Evolutionary conservation across 2,113 vertebrate species (phyloP), one percentile per base, ranked within the genome.

Genomic region (Pangasianodon hypophthalmus): DNA sequence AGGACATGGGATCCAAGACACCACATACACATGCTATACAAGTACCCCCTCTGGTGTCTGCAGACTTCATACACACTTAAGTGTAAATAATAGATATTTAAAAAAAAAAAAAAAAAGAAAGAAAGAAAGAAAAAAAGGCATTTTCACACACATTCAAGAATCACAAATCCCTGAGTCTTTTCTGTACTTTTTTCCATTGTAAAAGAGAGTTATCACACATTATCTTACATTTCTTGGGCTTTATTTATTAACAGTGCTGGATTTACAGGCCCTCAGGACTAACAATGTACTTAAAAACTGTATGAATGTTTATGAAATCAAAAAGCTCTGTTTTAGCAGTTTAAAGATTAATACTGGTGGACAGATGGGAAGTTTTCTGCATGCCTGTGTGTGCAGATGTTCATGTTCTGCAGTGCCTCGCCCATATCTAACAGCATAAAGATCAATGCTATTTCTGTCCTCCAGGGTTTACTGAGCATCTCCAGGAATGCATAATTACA

Each of bases 321-420:
- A 50, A n/a, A 60, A 87, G 67, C 52, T 13, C 9, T 19, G 26
- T 19, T 41, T 14, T 86, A 24, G 21, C 56, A 52, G 6, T 11
- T 67, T 52, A 69, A 50, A 37, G 37, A 46, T 50, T 73, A 64
- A 24, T 75, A 44, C 21, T 32, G 4, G 64, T 56, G 16, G 32
- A 58, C 64, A 56, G 60, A 11, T 60, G 3, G 24, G 0, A 79
- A 9, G n/a, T 60, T 85, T 44, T 89, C 50, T 87, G 18, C 24
- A 32, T 84, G 54, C 77, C 54, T 87, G 41, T 60, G 41, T 62
- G 64, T 64, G 11, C 24, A 37, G 29, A 58, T 37, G 26, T 32
- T 26, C 10, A 44, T 54, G 52, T 91, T 93, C 92, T 92, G 92
- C 93, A 92, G 94, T 93, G 91, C 91, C 84, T 90, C 50, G 13